A percentile compares a stretch with the other conserved stretches of the same genome.
phyloP scores from a whole-genome alignment of 2,797 vertebrate species.

The Lateolabrax maculatus region DNA sequence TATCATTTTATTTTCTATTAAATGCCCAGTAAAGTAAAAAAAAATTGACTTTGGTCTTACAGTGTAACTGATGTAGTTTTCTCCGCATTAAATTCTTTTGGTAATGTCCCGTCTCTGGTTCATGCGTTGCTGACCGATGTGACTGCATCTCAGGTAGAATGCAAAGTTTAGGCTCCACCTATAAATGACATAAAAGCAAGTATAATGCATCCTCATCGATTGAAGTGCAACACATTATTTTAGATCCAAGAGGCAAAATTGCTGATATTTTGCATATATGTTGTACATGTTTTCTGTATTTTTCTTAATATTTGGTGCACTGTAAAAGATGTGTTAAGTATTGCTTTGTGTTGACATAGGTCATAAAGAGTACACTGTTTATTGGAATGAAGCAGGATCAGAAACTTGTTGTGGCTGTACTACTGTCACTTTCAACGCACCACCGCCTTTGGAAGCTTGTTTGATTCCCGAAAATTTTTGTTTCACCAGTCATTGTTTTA shows the following conservation, averaged over 20 bases:
- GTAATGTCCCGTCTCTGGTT: constrained; percentile 94
- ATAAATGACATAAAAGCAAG: constrained; percentile 79
- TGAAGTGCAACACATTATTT: constrained; percentile 69
- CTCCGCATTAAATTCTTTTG: constrained; percentile 73
- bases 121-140: constrained; percentile 90
- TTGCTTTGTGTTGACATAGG: constrained; percentile 96
- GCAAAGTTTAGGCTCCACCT: constrained; percentile 91
- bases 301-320: constrained; percentile 96
- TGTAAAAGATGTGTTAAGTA: constrained; percentile 97
- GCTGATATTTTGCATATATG: constrained; percentile 90
- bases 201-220: constrained; percentile 67
- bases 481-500: constrained; percentile 92
- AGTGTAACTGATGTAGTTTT: constrained; percentile 83
- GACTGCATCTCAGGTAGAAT: constrained; percentile 99
- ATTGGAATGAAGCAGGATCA: constrained; percentile 88
- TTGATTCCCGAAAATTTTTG: constrained; percentile 80
- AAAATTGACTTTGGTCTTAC: constrained; percentile 81
- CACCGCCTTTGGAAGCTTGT: constrained; percentile 86
- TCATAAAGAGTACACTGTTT: constrained; percentile 82
- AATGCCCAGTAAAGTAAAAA: constrained; percentile 66
- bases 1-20: constrained; percentile 69
- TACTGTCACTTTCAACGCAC: constrained; percentile 71
- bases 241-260: constrained; percentile 77
- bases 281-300: constrained; percentile 96
- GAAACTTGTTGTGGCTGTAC: constrained; percentile 86